Percentiles rank a stretch among this genome's conserved stretches.
Conservation (phyloP, 2,797 vertebrate species). For the Lophotriccus pileatus region DNA sequence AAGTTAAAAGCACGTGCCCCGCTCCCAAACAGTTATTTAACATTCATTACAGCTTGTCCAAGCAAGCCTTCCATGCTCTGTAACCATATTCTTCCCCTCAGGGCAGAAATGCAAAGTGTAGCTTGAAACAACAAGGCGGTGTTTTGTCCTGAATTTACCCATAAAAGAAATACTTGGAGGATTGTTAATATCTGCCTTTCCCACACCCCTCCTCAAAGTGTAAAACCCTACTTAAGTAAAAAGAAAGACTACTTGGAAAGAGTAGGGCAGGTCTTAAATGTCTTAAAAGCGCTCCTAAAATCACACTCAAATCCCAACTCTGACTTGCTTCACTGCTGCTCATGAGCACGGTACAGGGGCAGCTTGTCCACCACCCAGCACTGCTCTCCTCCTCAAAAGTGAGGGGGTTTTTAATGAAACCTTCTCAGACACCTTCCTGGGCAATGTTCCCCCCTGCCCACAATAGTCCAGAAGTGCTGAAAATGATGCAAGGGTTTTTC, state of each 20-base stretch:
- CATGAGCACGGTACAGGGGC: fast-evolving
- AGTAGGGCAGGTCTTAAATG: background rate
- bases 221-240: background rate
- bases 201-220: background rate
- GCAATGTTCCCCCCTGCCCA: background rate
- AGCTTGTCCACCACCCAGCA: background rate
- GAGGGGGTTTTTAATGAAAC: fast-evolving
- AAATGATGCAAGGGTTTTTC: background rate
- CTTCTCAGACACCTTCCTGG: background rate
- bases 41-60: conserved; percentile 48
- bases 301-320: background rate
- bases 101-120: conserved; percentile 62
- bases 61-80: conserved; percentile 47
- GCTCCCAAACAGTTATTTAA: conserved; percentile 50
- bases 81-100: conserved; percentile 29
- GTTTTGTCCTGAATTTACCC: conserved; percentile 51
- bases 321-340: background rate
- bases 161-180: background rate
- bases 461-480: background rate
- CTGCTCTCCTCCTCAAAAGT: background rate
- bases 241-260: background rate
- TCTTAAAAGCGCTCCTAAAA: background rate
- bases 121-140: conserved; percentile 17
- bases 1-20: conserved; percentile 29
- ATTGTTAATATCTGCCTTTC: background rate